Base-by-base conservation (phyloP, 2,113 vertebrate genomes). In the Riparia riparia region DNA sequence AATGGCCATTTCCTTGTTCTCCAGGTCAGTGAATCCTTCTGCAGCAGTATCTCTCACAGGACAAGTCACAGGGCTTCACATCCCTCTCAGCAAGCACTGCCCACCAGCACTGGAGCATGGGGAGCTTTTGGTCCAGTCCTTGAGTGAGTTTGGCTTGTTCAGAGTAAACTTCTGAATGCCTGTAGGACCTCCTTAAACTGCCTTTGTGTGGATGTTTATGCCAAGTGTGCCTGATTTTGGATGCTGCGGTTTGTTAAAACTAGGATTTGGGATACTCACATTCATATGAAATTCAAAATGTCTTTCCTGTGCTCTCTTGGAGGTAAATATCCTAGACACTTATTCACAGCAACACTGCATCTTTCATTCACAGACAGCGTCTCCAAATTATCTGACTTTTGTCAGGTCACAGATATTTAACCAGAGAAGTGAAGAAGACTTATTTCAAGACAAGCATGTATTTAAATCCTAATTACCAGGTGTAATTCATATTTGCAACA, bases 401-500 rank as follows among this genome's bases (percentile, higher is more conserved):
- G 76, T 49, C 44, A 71, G n/a, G 44, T 54, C 39, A 17, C 25
- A 34, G 45, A 31, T 72, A 61, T 82, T 78, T 57, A 87, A 72
- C 17, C 15, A 45, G 39, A 15, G 53, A 79, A 42, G 39, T 42
- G n/a, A 86, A 41, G 76, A 88, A 45, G 45, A 57, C 3, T 45
- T 50, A 72, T 70, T 82, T 61, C 45, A 87, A 82, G 29, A 79
- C n/a, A 88, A 53, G 17, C 47, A 32, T 76, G 13, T 74, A 70
- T 84, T 92, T 87, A 90, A 71, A 81, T 44, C 41, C 28, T 86
- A 82, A 93, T 95, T 93, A 82, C 54, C 58, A 91, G 84, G 47
- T 50, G 18, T 0, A 1, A 29, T 32, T 84, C 91, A 34, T 18
- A 42, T 87, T 85, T 96, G 81, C 70, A 93, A 94, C 66, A 50